Base-by-base conservation (phyloP, 2,888 invertebrate genomes). In the Hydrotaea cyrtoneurina region DNA sequence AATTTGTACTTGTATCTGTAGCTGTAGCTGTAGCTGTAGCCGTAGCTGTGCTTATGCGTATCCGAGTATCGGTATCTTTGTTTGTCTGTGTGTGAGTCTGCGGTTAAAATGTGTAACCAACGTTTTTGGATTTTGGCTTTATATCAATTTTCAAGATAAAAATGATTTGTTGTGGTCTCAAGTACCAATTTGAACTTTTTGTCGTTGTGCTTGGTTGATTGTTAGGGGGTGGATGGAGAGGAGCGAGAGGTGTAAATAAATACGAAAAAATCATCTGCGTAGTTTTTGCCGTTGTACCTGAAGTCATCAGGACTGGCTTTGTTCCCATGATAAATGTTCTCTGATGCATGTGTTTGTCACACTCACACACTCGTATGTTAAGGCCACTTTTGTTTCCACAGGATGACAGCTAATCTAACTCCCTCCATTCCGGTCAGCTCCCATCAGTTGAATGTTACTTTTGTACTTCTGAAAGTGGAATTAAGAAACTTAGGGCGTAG, bases 71-170 rank as follows among this genome's bases (percentile, higher is more conserved):
- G 31, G 31, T 31, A 31, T 31, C 31, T 31, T 2, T 31, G 31
- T 4, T 7, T 31, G 31, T 31, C 31, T 55, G 26, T 2, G 19
- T 53, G n/a, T 39, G 11, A 21, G 15, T 75, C 17, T 39, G 19
- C 43, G 69, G 21, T 69, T 43, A 46, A 15, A 39, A 74, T 59
- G 69, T 78, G 50, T 80, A 39, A 74, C 11, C 73, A 77, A 43
- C 80, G 62, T 17, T 46, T 23, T 46, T 46, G 17, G 55, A 13
- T 53, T 77, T 75, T 53, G 26, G n/a, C 55, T 78, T 82, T 74
- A 80, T 64, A 77, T 85, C 85, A 77, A 46, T 11, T 71, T 82
- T 77, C 21, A 13, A 75, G 82, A 82, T 82, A 79, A 80, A 76
- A 73, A n/a, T 75, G 46, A 69, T 74, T 82, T 62, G 55, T 23